These are phyloP conservation scores for Eutrigla gurnardus DNA, from an alignment of 2,797 vertebrate genomes.

Conservation along the genomic window DNA sequence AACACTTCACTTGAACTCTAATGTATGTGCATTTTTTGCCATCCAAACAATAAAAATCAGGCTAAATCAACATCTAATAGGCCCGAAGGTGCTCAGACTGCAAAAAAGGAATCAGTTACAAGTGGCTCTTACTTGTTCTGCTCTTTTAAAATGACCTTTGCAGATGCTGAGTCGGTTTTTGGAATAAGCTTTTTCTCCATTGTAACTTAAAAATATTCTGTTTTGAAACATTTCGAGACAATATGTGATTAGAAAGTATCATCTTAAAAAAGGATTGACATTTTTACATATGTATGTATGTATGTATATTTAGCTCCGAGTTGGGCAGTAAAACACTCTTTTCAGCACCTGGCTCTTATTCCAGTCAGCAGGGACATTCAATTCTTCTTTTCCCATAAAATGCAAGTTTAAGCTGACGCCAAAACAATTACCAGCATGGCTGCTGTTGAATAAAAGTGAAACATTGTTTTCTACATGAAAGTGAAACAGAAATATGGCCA, in stretches of 20 bases:
- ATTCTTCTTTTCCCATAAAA: conserved; percentile 25
- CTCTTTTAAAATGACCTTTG: conserved; percentile 5
- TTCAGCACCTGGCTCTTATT: conserved; percentile 48
- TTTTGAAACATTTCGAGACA: not conserved
- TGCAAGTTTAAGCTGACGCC: conserved; percentile 16
- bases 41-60: conserved; percentile 28
- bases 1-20: not conserved
- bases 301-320: conserved; percentile 47
- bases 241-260: not conserved
- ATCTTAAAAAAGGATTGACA: conserved; percentile 15
- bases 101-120: conserved; percentile 35
- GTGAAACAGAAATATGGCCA: conserved; percentile 7
- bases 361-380: conserved; percentile 1
- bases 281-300: conserved; percentile 19
- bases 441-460: conserved; percentile 8
- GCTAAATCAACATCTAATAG: conserved; percentile 13
- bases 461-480: not conserved
- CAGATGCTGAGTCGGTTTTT: conserved; percentile 6
- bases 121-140: conserved; percentile 5
- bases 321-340: conserved; percentile 41
- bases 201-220: not conserved
- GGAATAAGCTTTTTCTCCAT: not conserved
- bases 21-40: not conserved
- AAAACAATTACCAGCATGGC: conserved; percentile 15
- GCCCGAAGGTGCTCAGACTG: conserved; percentile 1